Evolutionary conservation across 2,113 vertebrate genomes (phyloP).

Genomic region (Gallinago paraguaiae): DNA sequence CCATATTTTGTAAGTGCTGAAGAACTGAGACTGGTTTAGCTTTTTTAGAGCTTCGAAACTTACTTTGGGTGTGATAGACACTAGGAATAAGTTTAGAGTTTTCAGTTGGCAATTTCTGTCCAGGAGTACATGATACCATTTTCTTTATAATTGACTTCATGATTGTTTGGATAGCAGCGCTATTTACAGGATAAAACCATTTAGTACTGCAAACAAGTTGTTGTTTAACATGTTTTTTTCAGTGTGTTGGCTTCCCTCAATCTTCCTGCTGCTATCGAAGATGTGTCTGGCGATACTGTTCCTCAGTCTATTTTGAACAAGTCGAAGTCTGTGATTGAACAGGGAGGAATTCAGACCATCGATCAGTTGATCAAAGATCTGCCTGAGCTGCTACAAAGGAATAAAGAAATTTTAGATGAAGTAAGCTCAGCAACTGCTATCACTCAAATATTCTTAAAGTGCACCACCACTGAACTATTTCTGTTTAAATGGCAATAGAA

Average conservation of each 20-base stretch:
- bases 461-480: neutral
- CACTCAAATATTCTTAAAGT: neutral
- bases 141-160: neutral
- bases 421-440: conserved; percentile 56
- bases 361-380: conserved; percentile 95
- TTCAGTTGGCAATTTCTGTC: neutral
- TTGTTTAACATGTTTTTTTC: neutral
- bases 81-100: neutral
- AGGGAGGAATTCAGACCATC: conserved; percentile 92
- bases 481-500: neutral
- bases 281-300: conserved; percentile 93
- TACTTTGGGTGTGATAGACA: neutral
- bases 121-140: neutral
- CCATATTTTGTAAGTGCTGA: neutral
- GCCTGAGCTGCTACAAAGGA: conserved; percentile 93
- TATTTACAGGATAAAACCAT: neutral
- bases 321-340: conserved; percentile 86
- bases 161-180: neutral
- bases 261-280: conserved; percentile 95
- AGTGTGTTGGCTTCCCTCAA: conserved; percentile 96
- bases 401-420: conserved; percentile 95
- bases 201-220: neutral
- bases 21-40: neutral
- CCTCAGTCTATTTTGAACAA: conserved; percentile 96
- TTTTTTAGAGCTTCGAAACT: neutral